Base-by-base conservation (phyloP, 2,113 vertebrate genomes). In the Thamnaconus septentrionalis region DNA sequence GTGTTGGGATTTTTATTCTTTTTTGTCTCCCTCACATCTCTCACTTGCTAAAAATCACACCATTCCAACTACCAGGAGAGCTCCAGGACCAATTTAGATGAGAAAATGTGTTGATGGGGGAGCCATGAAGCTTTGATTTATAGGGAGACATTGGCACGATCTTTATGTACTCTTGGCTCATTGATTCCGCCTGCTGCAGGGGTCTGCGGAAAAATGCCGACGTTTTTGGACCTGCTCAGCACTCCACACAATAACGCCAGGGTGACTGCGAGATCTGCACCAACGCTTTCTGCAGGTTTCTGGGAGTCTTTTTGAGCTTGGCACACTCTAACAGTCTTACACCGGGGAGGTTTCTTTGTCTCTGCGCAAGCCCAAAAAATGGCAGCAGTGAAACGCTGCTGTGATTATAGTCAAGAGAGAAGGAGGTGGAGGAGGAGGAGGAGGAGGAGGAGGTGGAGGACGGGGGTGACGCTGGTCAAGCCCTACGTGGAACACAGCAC, bases 161-260 rank as follows among this genome's bases (percentile, higher is more conserved):
- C 78, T 84, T 71, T 79, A 81, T 82, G 69, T 75, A 83, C 79
- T 75, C 79, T 78, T 81, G 72, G 61, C 75, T 86, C 73, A 73
- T 82, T 81, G 84, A 78, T 80, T 76, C 64, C 63, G 45, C 41
- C 39, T 66, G 77, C 83, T 85, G 65, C 77, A 61, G 73, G 76
- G 80, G 53, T 76, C 75, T 81, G 79, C 73, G 71, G 75, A 77
- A 71, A 80, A 31, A 56, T 64, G 56, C 66, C 5, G 52, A 62
- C 65, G 44, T 62, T 55, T 80, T 79, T 69, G 76, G 71, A 80
- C 71, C 69, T 50, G 66, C 61, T 73, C 75, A 66, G 70, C 76
- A 54, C 71, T 76, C 40, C 53, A 71, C 53, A 71, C 69, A 82
- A 72, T 77, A 79, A 88, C 64, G 66, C 81, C 81, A 73, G 54